Conservation (phyloP, 2,113 vertebrate species). For the Tonatia bakeri region DNA sequence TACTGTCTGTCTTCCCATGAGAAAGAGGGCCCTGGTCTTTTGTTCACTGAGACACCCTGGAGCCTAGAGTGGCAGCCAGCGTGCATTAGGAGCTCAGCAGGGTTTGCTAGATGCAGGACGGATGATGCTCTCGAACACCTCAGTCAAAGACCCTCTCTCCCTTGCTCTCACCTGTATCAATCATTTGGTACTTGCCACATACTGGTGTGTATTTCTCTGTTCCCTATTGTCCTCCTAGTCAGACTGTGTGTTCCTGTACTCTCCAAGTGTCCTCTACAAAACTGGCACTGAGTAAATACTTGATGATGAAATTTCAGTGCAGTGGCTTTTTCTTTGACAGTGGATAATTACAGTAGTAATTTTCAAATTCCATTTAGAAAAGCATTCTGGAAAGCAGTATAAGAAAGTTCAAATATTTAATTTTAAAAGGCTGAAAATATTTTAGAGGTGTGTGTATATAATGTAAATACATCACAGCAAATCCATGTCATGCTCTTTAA, state of each 20-base stretch:
- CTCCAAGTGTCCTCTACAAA: neutral
- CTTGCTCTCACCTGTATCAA: neutral
- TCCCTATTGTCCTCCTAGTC: neutral
- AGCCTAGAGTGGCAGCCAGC: neutral
- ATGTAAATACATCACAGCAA: neutral
- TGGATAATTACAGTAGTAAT: neutral
- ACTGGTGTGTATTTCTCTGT: neutral
- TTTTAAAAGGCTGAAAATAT: neutral
- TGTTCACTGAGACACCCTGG: neutral
- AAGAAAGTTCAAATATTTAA: neutral
- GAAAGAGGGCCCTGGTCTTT: neutral
- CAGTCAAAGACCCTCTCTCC: neutral
- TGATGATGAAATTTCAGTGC: neutral
- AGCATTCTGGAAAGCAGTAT: neutral
- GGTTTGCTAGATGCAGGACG: neutral
- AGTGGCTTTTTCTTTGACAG: neutral
- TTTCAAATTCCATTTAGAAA: constrained; percentile 5
- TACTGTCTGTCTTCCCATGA: neutral
- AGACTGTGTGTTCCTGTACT: neutral
- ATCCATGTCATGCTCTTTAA: neutral
- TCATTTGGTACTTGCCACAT: neutral
- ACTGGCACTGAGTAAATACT: neutral
- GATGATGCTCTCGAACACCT: neutral
- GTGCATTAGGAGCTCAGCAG: neutral
- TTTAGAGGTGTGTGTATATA: neutral